Evolutionary conservation across 2,797 vertebrate species (phyloP), one percentile per base, ranked within the genome.

Genomic region (Coregonus ussuriensis): DNA sequence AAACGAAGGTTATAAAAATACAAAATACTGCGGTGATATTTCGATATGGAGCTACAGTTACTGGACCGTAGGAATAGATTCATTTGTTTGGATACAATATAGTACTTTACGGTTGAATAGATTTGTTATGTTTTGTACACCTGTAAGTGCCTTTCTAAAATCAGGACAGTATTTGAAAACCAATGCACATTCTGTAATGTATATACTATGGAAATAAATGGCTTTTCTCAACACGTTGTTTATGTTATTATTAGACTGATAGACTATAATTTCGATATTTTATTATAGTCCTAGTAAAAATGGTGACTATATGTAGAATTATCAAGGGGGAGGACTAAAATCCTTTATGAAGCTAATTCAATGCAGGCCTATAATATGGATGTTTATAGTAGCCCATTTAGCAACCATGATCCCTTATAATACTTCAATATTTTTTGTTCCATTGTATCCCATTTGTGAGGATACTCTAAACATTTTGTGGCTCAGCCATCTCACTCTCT

Each of bases 71-170:
- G 95, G 93, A 94, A 94, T 94, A 95, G 94, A 94, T 91, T 91
- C 94, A 91, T 96, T 63, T 96, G 95, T 95, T 96, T 95, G 91
- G 88, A 96, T 94, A 96, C 92, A 95, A 95, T 96, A 96, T 88
- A 95, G 95, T 96, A 95, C 96, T 96, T 95, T 94, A 95, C 95
- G 93, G 95, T 97, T 96, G 95, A 96, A 92, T 95, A 95, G 88
- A 95, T 91, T 92, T 88, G 85, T 91, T 91, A 91, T 91, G 88
- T 92, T 94, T 93, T 92, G 85, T 92, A 94, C 92, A 93, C 91
- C 92, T 92, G 88, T 89, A 93, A 94, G 92, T 94, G 93, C 93
- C 94, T 94, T 94, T 91, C 88, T 86, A 88, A 93, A 93, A 91
- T 93, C 92, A 93, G 93, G 93, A 93, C 91, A 92, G 91, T 91